These are phyloP conservation scores for Clarias laeviceps DNA, from an alignment of 2,797 vertebrate species.

Conservation along the genomic window DNA sequence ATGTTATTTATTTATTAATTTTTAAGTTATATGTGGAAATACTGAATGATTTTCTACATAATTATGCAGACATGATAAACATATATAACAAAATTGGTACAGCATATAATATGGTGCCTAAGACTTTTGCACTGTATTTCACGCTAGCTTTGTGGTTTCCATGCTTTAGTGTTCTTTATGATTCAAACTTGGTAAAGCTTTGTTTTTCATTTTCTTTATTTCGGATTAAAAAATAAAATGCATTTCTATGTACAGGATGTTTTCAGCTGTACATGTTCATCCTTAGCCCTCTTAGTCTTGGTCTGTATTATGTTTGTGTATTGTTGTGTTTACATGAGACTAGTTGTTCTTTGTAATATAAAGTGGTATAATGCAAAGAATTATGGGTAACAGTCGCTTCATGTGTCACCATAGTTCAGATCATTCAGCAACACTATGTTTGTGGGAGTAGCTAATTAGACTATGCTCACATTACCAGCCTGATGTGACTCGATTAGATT, in stretches of 20 bases:
- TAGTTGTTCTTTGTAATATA: neutral
- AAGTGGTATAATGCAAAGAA: conserved; percentile 52
- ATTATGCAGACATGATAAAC: no score
- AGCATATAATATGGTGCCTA: no score
- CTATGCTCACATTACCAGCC: no score
- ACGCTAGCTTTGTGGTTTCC: neutral
- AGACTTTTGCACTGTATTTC: neutral
- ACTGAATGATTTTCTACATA: no score
- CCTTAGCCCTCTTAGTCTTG: neutral
- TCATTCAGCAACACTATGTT: neutral
- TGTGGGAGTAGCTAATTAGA: no score
- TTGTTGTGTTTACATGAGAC: neutral
- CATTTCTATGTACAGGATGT: neutral
- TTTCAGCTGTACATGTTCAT: neutral
- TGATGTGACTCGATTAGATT: no score
- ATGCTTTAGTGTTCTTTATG: no score
- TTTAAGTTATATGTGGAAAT: no score
- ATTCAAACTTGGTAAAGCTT: neutral
- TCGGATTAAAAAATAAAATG: neutral
- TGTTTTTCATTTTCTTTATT: neutral
- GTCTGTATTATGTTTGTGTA: neutral
- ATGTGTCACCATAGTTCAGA: conserved; percentile 1
- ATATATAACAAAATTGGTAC: no score
- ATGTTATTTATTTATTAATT: no score
- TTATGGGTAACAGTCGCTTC: conserved; percentile 50